Percentiles rank a stretch among this genome's conserved stretches.
phyloP scores from a whole-genome alignment of 92 coral and sea anemone species.

The Micromussa lordhowensis region DNA sequence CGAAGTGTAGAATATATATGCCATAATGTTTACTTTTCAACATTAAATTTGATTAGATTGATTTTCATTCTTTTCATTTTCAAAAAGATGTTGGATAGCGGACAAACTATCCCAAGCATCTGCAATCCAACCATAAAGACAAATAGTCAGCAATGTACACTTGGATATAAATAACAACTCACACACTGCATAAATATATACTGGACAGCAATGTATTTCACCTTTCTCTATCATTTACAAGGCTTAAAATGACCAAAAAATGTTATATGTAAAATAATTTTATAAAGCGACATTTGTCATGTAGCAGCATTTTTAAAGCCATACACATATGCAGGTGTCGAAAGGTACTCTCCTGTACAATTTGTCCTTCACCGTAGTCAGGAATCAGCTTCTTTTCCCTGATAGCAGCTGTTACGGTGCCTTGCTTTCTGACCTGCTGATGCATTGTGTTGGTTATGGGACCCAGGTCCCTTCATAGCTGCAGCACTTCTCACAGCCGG shows the following conservation, averaged over 20 bases:
- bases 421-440: neutral
- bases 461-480: neutral
- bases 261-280: too few relatives aligned
- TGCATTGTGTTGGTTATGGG: neutral
- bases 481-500: slow-evolving; percentile 29
- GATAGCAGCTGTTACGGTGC: neutral
- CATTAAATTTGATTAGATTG: too few relatives aligned
- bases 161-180: too few relatives aligned
- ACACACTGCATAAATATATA: too few relatives aligned
- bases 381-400: neutral
- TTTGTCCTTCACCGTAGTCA: neutral
- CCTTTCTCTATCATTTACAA: neutral
- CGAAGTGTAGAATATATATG: too few relatives aligned
- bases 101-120: too few relatives aligned
- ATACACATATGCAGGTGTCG: neutral
- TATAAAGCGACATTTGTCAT: neutral
- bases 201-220: neutral
- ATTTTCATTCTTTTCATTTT: too few relatives aligned
- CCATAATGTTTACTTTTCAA: too few relatives aligned
- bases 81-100: too few relatives aligned
- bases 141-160: too few relatives aligned
- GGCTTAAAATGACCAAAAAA: neutral
- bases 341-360: neutral
- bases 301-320: neutral
- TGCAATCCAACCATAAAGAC: too few relatives aligned